Evolutionary conservation across 2,113 vertebrate species (phyloP).

Genomic region (Sturnira hondurensis): DNA sequence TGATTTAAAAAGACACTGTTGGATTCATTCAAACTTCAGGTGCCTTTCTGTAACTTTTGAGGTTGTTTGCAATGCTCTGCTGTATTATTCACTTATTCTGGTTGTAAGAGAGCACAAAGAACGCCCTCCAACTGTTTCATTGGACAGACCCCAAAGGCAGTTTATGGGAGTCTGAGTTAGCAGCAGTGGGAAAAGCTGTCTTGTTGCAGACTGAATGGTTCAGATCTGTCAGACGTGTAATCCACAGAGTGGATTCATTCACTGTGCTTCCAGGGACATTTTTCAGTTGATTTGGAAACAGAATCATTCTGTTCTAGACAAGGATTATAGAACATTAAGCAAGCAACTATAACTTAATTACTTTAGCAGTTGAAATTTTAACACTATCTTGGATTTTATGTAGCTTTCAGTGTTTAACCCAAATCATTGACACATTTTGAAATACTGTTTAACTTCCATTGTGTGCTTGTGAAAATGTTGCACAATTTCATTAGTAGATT

Average conservation of each 20-base stretch:
- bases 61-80: neutral
- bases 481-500: conserved; percentile 30
- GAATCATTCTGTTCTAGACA: conserved; percentile 33
- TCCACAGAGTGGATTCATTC: conserved; percentile 55
- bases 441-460: neutral
- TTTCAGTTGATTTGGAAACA: conserved; percentile 33
- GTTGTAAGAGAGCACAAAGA: conserved; percentile 9
- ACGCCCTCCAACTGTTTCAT: neutral
- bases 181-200: conserved; percentile 25
- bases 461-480: conserved; percentile 20
- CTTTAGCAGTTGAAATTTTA: conserved; percentile 53
- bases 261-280: conserved; percentile 52
- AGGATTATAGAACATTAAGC: conserved; percentile 37
- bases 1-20: neutral
- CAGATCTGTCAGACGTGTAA: conserved; percentile 37
- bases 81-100: neutral
- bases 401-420: neutral
- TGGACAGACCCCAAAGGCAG: neutral
- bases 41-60: neutral
- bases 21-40: conserved; percentile 26
- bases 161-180: neutral
- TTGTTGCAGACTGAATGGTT: conserved; percentile 28
- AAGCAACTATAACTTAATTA: conserved; percentile 31
- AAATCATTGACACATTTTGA: conserved; percentile 30
- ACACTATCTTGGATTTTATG: conserved; percentile 19